Base-by-base conservation (phyloP, 1,140 invertebrate genomes). In the Euura lappo region DNA sequence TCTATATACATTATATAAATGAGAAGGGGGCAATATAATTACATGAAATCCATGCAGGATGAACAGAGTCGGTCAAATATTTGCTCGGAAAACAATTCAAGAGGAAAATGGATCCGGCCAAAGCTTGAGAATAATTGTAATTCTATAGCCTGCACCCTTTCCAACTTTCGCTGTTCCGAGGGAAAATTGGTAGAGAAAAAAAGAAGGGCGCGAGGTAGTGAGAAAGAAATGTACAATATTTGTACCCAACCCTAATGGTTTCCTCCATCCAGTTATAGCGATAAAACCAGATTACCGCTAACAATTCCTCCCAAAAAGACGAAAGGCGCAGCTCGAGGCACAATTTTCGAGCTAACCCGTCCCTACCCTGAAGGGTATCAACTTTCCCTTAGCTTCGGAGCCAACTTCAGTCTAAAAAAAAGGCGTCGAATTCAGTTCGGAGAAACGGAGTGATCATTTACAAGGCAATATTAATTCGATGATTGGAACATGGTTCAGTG, bases 61-160 rank as follows among this genome's bases (percentile, higher is more conserved):
- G 51, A 60, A 60, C 51, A 8, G 6, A 60, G 51, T 60, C 13
- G 51, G 3, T n/a, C 13, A 8, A 60, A 60, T 60, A 60, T 60
- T 60, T n/a, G 13, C 51, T 60, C 51, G 51, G 3, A n/a, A 60
- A 3, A n/a, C 51, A 60, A 60, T 60, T 60, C 10, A 60, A 8
- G 51, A 11, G 51, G 51, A 60, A 60, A 60, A 60, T 60, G 51
- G 13, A 11, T 60, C 51, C 28, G 28, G 28, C 13, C 51, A 60
- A 60, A 8, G 6, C 51, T 8, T 60, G 10, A 60, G 8, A 8
- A 60, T 60, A 60, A 60, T 60, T 60, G 51, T 60, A 60, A 60
- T 60, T 60, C 51, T 11, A 60, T 60, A 60, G 51, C 51, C 51
- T 28, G 28, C 51, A 60, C 51, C 51, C 51, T 60, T 60, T 60